Evolutionary conservation across 1,140 invertebrate genomes (phyloP), one percentile per base, ranked within the genome.

Genomic region (Pygmarrhopalites habei): DNA sequence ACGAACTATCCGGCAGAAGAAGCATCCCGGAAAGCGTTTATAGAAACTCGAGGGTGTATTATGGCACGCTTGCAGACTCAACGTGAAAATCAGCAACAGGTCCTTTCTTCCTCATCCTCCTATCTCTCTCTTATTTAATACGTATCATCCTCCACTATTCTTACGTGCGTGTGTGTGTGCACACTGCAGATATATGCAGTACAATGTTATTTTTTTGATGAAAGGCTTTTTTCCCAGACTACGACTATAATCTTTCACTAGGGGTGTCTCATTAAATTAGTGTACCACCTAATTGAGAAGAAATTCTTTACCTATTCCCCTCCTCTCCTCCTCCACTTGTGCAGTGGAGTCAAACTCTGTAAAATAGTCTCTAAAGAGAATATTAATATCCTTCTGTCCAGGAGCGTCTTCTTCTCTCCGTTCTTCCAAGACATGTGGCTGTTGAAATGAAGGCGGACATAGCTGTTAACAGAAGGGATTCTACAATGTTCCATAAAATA

Each of bases 401-500:
- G 92, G 92, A 96, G 75, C 82, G 90, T 49, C 83, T 97, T 49
- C 78, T 97, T 72, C 81, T 96, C 55, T 95, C 92, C 39, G 93
- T 98, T 41, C 79, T 97, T 51, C 94, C 94, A 0, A 83, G 92
- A 56, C 92, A 96, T 77, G 92, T 97, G 66, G 94, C 94, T 39
- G 90, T 94, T 85, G 93, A 96, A 80, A 95, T 97, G 92, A 96
- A 95, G 78, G 88, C 90, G 26, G 92, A 96, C 76, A 94, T 96
- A 73, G 90, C 90, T 26, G 89, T 85, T 39, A 89, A 88, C 89
- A 73, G 88, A 94, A 74, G 88, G 89, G 35, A 56, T 28, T 56
- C 53, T 7, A 56, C 53, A 56, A 92, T 92, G 80, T 97, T 96
- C 76, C 92, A 96, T 75, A 96, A 97, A 80, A 96, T 97, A 74